These are phyloP conservation scores for Phalloptychus januarius DNA, from an alignment of 2,797 vertebrate species.

Conservation along the genomic window DNA sequence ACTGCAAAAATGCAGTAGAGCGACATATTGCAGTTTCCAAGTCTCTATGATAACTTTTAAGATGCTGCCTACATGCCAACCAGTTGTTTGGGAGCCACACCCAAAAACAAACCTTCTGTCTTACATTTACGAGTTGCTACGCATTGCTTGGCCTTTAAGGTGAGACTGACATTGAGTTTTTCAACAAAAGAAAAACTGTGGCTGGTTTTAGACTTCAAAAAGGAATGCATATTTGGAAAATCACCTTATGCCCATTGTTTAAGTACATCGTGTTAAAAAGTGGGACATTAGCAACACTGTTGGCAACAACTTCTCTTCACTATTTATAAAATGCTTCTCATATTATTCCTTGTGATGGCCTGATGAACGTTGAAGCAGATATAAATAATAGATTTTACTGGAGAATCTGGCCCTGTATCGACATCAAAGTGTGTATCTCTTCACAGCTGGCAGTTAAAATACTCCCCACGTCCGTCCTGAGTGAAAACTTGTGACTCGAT, in stretches of 20 bases:
- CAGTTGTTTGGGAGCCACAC: neutral
- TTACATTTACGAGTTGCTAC: neutral
- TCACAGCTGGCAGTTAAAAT: neutral
- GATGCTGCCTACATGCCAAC: neutral
- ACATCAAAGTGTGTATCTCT: neutral
- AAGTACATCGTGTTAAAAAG: too few species aligned
- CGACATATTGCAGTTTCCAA: neutral
- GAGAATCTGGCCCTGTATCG: neutral
- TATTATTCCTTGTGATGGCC: neutral
- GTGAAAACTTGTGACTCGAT: neutral
- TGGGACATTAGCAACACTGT: neutral
- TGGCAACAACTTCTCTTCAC: neutral
- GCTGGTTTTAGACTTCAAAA: neutral
- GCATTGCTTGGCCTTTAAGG: neutral
- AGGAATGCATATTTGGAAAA: neutral
- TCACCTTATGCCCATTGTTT: neutral
- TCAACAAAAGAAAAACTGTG: neutral
- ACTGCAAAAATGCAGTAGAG: neutral
- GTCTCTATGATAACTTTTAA: neutral
- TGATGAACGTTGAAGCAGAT: neutral
- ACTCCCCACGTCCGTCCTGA: neutral
- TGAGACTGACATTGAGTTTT: neutral
- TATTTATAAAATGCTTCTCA: neutral
- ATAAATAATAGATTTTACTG: neutral
- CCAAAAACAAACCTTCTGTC: neutral